Evolutionary conservation across 2,888 invertebrate genomes (phyloP).

Genomic region (Hyppa rectilinea): DNA sequence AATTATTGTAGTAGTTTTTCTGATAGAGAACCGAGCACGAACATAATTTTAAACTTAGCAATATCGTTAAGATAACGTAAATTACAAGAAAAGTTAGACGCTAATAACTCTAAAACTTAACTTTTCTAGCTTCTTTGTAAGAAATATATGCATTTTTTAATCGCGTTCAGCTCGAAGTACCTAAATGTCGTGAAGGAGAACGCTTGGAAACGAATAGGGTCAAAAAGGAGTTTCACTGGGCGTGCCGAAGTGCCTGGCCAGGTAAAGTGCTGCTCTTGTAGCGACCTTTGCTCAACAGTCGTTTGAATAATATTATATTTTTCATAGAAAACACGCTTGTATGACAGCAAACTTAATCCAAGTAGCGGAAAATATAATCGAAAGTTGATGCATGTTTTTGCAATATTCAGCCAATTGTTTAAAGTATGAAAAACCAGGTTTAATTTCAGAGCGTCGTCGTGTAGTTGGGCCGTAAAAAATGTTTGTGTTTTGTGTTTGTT

Average conservation of each 20-base stretch:
- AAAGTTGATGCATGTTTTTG: neutral
- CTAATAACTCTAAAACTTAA: neutral
- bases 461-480: no score
- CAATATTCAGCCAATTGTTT: neutral
- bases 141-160: slow-evolving; percentile 41
- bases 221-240: slow-evolving; percentile 62
- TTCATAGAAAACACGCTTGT: neutral
- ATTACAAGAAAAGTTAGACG: neutral
- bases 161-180: slow-evolving; percentile 11
- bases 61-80: slow-evolving; percentile 17
- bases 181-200: slow-evolving; percentile 30
- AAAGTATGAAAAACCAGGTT: neutral
- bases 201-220: slow-evolving; percentile 67
- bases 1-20: slow-evolving; percentile 19
- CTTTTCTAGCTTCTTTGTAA: slow-evolving; percentile 1
- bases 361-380: neutral
- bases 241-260: slow-evolving; percentile 64
- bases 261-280: slow-evolving; percentile 45
- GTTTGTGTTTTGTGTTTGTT: no score
- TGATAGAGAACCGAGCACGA: slow-evolving; percentile 30
- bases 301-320: slow-evolving; percentile 32
- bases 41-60: slow-evolving; percentile 35
- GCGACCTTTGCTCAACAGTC: slow-evolving; percentile 30
- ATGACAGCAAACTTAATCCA: slow-evolving; percentile 9
- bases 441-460: no score